Percentiles rank a stretch among this genome's conserved stretches.
phyloP scores from a whole-genome alignment of 1,140 invertebrate genomes.

The Drosophila mayri region DNA sequence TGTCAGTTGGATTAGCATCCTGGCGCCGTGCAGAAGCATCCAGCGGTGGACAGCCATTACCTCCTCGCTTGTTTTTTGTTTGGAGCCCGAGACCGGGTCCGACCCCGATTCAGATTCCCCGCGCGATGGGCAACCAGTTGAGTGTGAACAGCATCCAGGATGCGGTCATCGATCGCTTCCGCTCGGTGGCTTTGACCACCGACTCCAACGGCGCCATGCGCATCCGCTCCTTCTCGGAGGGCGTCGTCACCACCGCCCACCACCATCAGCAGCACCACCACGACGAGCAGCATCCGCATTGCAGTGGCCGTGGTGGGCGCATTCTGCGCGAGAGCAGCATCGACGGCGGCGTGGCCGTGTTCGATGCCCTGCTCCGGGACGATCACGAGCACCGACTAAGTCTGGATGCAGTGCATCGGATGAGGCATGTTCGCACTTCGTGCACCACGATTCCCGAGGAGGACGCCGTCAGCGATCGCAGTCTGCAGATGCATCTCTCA shows the following conservation, averaged over 20 bases:
- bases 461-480: constrained; percentile 72
- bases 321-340: constrained; percentile 73
- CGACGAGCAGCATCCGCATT: constrained; percentile 49
- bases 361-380: constrained; percentile 63
- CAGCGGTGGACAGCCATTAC: constrained; percentile 19
- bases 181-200: constrained; percentile 75
- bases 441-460: constrained; percentile 82
- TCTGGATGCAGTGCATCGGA: constrained; percentile 72
- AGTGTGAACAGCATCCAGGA: constrained; percentile 76
- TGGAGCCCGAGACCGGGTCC: constrained; percentile 7
- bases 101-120: constrained; percentile 15
- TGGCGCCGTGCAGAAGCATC: constrained; percentile 72
- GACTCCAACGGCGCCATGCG: constrained; percentile 78
- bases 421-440: constrained; percentile 77
- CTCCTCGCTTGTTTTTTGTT: constrained; percentile 13
- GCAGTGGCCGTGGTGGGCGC: constrained; percentile 68
- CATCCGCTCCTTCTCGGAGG: constrained; percentile 79
- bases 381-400: constrained; percentile 79
- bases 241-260: constrained; percentile 53
- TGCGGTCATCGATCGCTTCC: constrained; percentile 80
- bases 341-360: constrained; percentile 72
- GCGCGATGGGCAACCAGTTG: constrained; percentile 76
- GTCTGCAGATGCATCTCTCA: constrained; percentile 19
- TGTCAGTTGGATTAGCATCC: constrained; percentile 79
- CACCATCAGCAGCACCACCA: constrained; percentile 37